Percentiles rank a stretch among this genome's conserved stretches.
These are phyloP conservation scores for Apeira syringaria DNA, from an alignment of 2,888 invertebrate genomes.

Conservation along the genomic window DNA sequence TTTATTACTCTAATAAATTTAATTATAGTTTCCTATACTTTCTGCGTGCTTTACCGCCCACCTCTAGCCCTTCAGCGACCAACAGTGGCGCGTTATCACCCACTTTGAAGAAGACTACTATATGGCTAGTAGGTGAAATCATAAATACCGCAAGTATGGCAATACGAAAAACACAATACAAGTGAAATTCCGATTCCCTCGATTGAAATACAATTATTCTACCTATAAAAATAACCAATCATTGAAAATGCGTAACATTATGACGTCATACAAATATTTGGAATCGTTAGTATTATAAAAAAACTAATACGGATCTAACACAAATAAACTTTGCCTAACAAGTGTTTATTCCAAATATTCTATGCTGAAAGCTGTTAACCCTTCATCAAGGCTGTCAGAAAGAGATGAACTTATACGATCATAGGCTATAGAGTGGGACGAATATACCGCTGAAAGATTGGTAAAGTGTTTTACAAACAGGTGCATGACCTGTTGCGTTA, in stretches of 20 bases:
- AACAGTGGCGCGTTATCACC: too few species aligned
- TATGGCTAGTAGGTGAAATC: too few species aligned
- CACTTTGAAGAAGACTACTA: too few species aligned
- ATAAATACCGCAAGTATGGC: too few species aligned
- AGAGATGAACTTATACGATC: conserved; percentile 29
- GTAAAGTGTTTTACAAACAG: conserved; percentile 37
- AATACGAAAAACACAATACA: too few species aligned
- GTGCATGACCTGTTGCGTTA: conserved; percentile 43
- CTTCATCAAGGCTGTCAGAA: conserved; percentile 53
- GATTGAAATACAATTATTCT: too few species aligned
- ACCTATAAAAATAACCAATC: neutral
- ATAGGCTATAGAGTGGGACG: conserved; percentile 31
- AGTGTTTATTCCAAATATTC: conserved; percentile 17
- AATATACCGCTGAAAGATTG: conserved; percentile 36
- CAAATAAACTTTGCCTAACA: conserved; percentile 16
- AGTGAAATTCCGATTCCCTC: too few species aligned
- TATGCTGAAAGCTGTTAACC: conserved; percentile 47
- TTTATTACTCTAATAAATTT: too few species aligned
- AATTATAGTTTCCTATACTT: too few species aligned
- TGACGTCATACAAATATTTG: conserved; percentile 10
- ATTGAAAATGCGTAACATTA: neutral
- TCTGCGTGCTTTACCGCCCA: too few species aligned
- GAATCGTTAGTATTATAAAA: conserved; percentile 12
- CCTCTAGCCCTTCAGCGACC: too few species aligned
- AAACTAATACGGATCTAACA: conserved; percentile 14